Evolutionary conservation across 2,797 vertebrate genomes (phyloP).

Genomic region (Acanthurus tractus): DNA sequence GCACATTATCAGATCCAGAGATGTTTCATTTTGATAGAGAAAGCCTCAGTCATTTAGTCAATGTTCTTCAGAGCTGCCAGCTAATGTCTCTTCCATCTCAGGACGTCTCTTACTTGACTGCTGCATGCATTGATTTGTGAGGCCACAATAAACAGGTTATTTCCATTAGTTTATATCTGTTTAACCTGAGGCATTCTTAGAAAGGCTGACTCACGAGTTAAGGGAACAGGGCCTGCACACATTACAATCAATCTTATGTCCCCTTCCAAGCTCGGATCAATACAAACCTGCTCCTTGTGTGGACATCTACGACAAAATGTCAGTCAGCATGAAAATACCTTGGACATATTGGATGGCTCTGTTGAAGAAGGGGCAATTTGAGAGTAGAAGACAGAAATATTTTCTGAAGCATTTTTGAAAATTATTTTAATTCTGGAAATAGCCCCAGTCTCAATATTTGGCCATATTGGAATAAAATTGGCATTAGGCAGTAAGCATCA

Average conservation of each 20-base stretch:
- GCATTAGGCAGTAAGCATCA: conserved; percentile 23
- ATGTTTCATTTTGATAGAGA: conserved; percentile 43
- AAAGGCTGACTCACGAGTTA: conserved; percentile 47
- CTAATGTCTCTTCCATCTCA: conserved; percentile 23
- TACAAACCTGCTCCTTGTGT: conserved; percentile 66
- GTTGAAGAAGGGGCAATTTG: neutral
- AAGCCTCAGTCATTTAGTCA: conserved; percentile 10
- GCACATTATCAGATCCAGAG: conserved; percentile 34
- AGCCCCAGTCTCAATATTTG: neutral
- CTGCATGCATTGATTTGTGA: conserved; percentile 35
- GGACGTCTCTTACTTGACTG: conserved; percentile 22
- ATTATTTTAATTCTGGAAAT: conserved; percentile 8
- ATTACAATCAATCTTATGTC: conserved; percentile 62
- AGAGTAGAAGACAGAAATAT: neutral
- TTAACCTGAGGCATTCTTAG: conserved; percentile 48
- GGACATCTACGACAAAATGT: conserved; percentile 51
- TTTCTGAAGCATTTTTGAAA: neutral
- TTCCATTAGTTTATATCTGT: conserved; percentile 53
- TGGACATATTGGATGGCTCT: conserved; percentile 19
- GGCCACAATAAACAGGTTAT: conserved; percentile 31
- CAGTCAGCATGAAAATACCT: conserved; percentile 53
- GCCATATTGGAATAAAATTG: conserved; percentile 30
- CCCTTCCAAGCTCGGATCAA: conserved; percentile 58
- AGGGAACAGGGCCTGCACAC: conserved; percentile 60
- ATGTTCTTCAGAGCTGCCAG: conserved; percentile 8